A percentile compares a stretch with the other conserved stretches of the same genome.
Evolutionary conservation across 2,113 vertebrate species (phyloP).

Genomic region (zebrafish (Danio rerio)): GRCz12tu NC_133185.1:32318001-32318500

Average conservation of each 20-base stretch:
- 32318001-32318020: constrained; percentile 74
- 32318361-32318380: constrained; percentile 45
- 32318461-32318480: not conserved
- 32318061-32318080: constrained; percentile 25
- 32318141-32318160: constrained; percentile 66
- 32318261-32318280: constrained; percentile 81
- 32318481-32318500: not conserved
- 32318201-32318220: constrained; percentile 73
- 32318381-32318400: constrained; percentile 34
- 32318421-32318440: constrained; percentile 38
- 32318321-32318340: constrained; percentile 75
- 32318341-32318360: constrained; percentile 70
- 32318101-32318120: constrained; percentile 39
- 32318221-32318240: constrained; percentile 73
- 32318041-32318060: constrained; percentile 59
- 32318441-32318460: not conserved
- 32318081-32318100: constrained; percentile 32
- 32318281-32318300: constrained; percentile 81
- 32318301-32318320: constrained; percentile 78
- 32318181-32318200: constrained; percentile 51
- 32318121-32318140: constrained; percentile 55
- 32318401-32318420: constrained; percentile 44
- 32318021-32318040: constrained; percentile 72
- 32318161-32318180: constrained; percentile 48
- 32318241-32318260: constrained; percentile 77